Conservation (phyloP, 2,113 vertebrate genomes). For the Cololabis saira region DNA sequence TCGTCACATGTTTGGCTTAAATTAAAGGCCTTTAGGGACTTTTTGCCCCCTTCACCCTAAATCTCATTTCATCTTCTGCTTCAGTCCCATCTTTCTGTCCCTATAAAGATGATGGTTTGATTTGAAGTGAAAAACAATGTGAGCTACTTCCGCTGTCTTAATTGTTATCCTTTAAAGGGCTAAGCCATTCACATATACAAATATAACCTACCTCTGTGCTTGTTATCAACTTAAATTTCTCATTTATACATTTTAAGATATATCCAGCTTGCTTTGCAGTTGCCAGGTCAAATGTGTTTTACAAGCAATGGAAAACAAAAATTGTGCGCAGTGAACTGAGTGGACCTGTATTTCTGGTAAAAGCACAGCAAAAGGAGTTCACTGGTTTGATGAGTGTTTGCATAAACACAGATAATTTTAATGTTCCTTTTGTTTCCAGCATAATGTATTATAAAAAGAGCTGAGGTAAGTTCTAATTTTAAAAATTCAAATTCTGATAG, state of each 20-base stretch:
- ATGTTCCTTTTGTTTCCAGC: slow-evolving; percentile 10
- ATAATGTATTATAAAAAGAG: slow-evolving; percentile 31
- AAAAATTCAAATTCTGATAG: slow-evolving; percentile 43
- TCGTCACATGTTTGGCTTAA: slow-evolving; percentile 77
- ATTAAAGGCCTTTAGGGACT: slow-evolving; percentile 77
- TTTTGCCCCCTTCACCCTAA: slow-evolving; percentile 6
- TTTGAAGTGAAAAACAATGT: slow-evolving; percentile 15
- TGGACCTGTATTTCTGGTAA: slow-evolving; percentile 7
- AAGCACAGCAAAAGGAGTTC: slow-evolving; percentile 14
- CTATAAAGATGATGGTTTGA: slow-evolving; percentile 15
- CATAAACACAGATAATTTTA: slow-evolving; percentile 22
- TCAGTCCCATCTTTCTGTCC: slow-evolving; percentile 18
- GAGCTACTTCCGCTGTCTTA: slow-evolving; percentile 7
- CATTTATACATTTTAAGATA: slow-evolving; percentile 1
- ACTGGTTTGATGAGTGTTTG: not conserved
- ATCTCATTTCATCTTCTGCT: slow-evolving; percentile 26
- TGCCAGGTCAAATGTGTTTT: slow-evolving; percentile 7
- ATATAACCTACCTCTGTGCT: not conserved
- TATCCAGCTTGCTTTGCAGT: not conserved
- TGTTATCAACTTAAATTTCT: not conserved
- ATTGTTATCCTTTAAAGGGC: not conserved
- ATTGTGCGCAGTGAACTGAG: not conserved
- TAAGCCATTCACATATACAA: not conserved
- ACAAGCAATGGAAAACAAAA: slow-evolving; percentile 22
- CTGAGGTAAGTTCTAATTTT: slow-evolving; percentile 26